Evolutionary conservation across 2,113 vertebrate species (phyloP), one percentile per base, ranked within the genome.

Genomic region (Paramisgurnus dabryanus): DNA sequence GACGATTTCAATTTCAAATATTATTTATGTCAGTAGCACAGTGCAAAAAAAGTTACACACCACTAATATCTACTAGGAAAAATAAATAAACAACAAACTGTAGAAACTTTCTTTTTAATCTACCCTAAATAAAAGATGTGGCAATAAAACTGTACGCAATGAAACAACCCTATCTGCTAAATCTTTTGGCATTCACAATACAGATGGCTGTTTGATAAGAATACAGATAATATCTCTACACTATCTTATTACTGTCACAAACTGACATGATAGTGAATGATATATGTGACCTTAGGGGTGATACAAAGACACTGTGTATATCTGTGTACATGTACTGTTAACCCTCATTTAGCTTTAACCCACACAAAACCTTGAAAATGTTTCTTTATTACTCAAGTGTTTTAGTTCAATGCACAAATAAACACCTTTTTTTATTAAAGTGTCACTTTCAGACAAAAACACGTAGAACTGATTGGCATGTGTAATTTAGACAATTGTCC

Each of bases 231-330:
- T 67, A 66, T 68, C 80, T 22, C 15, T 67, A 53, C 45, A 80
- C 50, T 63, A 53, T 43, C 39, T 47, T 5, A 55, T 34, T 65
- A 57, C 22, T 76, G 43, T 47, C 67, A 34, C 6, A 71, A 27
- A 80, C 9, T 57, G 47, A 55, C 68, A 72, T 61, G 53, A 75
- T 27, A 57, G 39, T 75, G 49, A 67, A 22, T 61, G 60, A 80
- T 50, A 76, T 70, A 74, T 66, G 22, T 22, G 74, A 85, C 85
- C 76, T 68, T 67, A 50, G 34, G 67, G 67, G 49, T 3, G 34
- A 11, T 9, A 43, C 22, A 82, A 81, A 86, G 67, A 80, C 79
- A 82, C 74, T 83, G 66, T 34, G 15, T 77, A 69, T 71, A 63
- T 80, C 68, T 67, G 53, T 76, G 80, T 53, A 3, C 0, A 53